Evolutionary conservation across 2,888 invertebrate species (phyloP).

Genomic region (Drosophila paracracens): DNA sequence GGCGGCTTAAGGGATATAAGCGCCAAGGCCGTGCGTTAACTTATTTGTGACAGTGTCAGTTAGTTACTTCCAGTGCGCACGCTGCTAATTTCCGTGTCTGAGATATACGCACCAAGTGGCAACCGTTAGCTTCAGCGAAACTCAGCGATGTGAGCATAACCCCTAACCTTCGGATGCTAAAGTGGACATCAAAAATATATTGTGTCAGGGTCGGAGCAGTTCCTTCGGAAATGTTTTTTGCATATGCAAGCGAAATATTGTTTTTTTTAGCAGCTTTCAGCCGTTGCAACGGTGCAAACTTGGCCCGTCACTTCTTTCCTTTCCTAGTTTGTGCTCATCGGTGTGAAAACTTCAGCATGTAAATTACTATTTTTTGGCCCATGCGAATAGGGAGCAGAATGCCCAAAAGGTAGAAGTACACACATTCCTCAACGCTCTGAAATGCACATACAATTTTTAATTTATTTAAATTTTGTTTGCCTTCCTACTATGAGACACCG

Average conservation of each 20-base stretch:
- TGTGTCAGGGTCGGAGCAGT: constrained; percentile 1
- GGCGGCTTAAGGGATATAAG: constrained; percentile 13
- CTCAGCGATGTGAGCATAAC: constrained; percentile 43
- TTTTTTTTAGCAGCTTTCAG: constrained; percentile 25
- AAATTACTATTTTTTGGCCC: constrained; percentile 70
- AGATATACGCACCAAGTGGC: constrained; percentile 15
- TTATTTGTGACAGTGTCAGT: constrained; percentile 37
- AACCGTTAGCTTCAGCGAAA: constrained; percentile 34
- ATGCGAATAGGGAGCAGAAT: constrained; percentile 18
- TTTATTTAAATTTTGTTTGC: constrained; percentile 45
- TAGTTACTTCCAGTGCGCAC: constrained; percentile 26
- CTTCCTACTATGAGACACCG: constrained; percentile 1
- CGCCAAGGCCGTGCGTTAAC: background rate
- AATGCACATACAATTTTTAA: constrained; percentile 48
- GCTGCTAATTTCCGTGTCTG: constrained; percentile 51
- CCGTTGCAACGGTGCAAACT: constrained; percentile 39
- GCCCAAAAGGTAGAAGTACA: constrained; percentile 14
- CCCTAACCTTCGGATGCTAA: constrained; percentile 29
- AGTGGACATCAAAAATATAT: constrained; percentile 1
- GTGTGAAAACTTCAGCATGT: constrained; percentile 70
- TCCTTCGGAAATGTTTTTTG: constrained; percentile 43
- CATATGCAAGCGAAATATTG: constrained; percentile 68
- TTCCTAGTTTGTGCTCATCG: constrained; percentile 62
- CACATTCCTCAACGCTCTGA: constrained; percentile 12
- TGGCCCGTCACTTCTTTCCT: constrained; percentile 22